These are phyloP conservation scores for Acipenser ruthenus DNA, from an alignment of 2,797 vertebrate genomes.

Conservation along the genomic window DNA sequence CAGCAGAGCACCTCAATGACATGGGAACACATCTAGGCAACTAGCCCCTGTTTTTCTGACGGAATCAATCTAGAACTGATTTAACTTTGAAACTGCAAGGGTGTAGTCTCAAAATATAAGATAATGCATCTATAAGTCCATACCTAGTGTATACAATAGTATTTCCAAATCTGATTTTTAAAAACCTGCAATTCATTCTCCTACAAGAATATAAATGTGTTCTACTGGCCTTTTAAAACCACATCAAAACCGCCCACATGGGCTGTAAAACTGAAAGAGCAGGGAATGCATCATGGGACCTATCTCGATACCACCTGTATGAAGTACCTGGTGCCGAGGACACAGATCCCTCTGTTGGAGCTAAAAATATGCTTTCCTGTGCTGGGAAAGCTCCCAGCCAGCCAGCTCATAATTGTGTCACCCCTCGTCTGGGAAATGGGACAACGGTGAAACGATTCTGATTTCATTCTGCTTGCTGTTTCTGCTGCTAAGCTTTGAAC, in stretches of 20 bases:
- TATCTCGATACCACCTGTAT: background rate
- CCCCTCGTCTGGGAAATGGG: no score
- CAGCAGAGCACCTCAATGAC: no score
- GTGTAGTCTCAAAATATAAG: no score
- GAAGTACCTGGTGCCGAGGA: conserved; percentile 1
- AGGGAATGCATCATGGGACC: background rate
- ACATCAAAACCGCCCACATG: background rate
- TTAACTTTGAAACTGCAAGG: no score
- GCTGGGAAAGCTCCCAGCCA: no score
- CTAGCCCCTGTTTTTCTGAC: background rate
- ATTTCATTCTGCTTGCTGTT: no score
- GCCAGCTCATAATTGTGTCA: no score
- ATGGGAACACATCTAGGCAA: background rate
- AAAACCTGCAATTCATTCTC: background rate
- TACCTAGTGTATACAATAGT: background rate
- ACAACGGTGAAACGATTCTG: no score
- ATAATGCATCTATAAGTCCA: background rate
- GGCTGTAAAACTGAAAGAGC: conserved; percentile 8
- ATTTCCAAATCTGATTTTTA: background rate
- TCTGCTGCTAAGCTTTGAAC: no score
- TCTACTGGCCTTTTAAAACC: conserved; percentile 6
- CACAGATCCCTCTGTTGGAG: background rate
- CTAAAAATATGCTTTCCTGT: no score
- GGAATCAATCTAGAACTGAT: background rate
- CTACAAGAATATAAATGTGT: conserved; percentile 12